Base-by-base conservation (phyloP, 2,888 invertebrate species). In the Eupsilia transversa region DNA sequence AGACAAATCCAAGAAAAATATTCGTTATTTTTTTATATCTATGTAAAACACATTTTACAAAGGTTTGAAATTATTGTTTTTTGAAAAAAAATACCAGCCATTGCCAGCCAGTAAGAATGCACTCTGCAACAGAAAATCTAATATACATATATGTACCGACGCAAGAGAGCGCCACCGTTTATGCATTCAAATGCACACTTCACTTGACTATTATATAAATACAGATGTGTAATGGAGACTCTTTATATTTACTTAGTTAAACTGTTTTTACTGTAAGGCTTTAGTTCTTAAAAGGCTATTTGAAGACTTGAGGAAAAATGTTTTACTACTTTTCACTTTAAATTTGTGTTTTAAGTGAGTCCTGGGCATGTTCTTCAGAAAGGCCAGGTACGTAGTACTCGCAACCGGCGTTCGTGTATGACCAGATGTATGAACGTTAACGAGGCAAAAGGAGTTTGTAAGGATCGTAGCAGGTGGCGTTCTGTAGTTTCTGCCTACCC, bases 121-220 rank as follows among this genome's bases (percentile, higher is more conserved):
- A 46, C 43, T 54, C 7, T 54, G 23, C 27, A 20, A 46, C 46
- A 17, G 54, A 72, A 59, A 23, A 38, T 3, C 10, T 12, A 71
- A 49, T 49, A 59, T 38, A 49, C 41, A 59, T 38, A 20, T 64
- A 49, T 17, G 35, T 52, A 41, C 12, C 17, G 5, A 3, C 23
- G 2, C 43, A 30, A 66, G 71, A 64, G 35, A 33, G 46, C 35
- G 27, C 67, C 49, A 71, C 60, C 9, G 43, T 63, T 59, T 72
- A 57, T 69, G 52, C 74, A 80, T 80, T 74, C 56, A 72, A 75
- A 80, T 69, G 57, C 35, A 46, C 43, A 60, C 63, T 74, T 69
- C 14, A 66, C 23, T 66, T 20, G 72, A 69, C 38, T 60, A 14
- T 56, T 75, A 72, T 80, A 69, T 65, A 80, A 79, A 72, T 60